Base-by-base conservation (phyloP, 1,140 invertebrate species). In the Luehdorfia chinensis region DNA sequence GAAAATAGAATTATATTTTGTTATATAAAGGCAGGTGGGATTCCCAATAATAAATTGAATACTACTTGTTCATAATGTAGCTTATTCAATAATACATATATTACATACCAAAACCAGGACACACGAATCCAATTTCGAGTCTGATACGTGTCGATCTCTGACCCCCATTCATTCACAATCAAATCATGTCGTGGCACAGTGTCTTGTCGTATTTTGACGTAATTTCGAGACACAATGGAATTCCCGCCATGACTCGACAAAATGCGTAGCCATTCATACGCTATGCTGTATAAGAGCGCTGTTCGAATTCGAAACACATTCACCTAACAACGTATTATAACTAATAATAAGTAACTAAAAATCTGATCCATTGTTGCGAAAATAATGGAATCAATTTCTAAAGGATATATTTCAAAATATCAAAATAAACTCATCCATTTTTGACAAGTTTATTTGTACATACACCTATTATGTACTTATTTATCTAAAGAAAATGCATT, bases 141-240 rank as follows among this genome's bases (percentile, higher is more conserved):
- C 30, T 60, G 50, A 52, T 59, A 52, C 57, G 50, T 54, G 57
- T 61, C 66, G 79, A 80, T 80, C 79, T 78, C 55, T 83, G 75
- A 81, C 74, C 81, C 66, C 54, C 50, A 66, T 80, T 79, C 77
- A 83, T 83, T 84, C 66, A 84, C 75, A 84, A 84, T 81, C 76
- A 80, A 70, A 58, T 56, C 59, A 60, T 75, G 75, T 70, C 73
- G 67, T 72, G 72, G 61, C 64, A 65, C 49, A 60, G 57, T 73
- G 70, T 76, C 60, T 63, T 71, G 67, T 75, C 73, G 66, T 66
- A 61, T 61, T 43, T 56, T 30, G 55, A 55, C 67, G 67, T 81
- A 75, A 71, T 72, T 72, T 53, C 54, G 53, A 67, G 65, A 65
- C 77, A 85, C 81, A 81, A 85, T 85, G 77, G 81, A 66, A 78